Base-by-base conservation (phyloP, 2,888 invertebrate species). In the Mallateleia sp. region DNA sequence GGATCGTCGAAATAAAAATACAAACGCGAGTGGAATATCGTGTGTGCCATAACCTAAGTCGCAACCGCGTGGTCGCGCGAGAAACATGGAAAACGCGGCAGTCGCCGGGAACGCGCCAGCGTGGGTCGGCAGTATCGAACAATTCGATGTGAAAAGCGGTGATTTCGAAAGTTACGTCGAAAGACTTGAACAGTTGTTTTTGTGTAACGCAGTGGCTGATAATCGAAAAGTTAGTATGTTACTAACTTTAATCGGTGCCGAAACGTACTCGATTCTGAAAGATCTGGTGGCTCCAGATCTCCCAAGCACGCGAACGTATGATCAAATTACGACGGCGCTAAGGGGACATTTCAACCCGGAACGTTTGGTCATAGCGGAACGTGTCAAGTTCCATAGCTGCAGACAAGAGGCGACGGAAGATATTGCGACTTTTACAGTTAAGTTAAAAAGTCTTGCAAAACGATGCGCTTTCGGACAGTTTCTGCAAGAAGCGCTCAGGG, bases 381-480 rank as follows among this genome's bases (percentile, higher is more conserved):
- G 86, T 2, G 85, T 79, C 22, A 72, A 75, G 14, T 90, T 89
- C 42, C 83, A 87, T 18, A 66, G 88, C 15, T 85, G 87, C n/a
- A 28, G 54, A 15, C 90, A 90, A 50, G 52, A 52, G 18, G 82
- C 75, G 11, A 54, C 28, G 5, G 72, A 80, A 22, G 62, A 38
- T 3, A 62, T 90, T 0, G 71, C 80, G 22, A 38, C 79, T 7
- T 90, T 80, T 42, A 45, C 88, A 2, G 86, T 81, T 8, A 72
- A 71, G 5, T 38, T 93, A 89, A 91, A 92, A 91, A 92, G 88
- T 89, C 60, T 71, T 25, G 83, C 87, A 2, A 66, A 52, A 1
- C 75, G 54, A 11, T 88, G 89, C 15, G 67, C 81, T 32, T 90
- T 88, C 47, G 87, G 87, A 18, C 20, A 69, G 9, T 42, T 34